Base-by-base conservation (phyloP, 1,140 invertebrate genomes). In the Periplaneta americana region DNA sequence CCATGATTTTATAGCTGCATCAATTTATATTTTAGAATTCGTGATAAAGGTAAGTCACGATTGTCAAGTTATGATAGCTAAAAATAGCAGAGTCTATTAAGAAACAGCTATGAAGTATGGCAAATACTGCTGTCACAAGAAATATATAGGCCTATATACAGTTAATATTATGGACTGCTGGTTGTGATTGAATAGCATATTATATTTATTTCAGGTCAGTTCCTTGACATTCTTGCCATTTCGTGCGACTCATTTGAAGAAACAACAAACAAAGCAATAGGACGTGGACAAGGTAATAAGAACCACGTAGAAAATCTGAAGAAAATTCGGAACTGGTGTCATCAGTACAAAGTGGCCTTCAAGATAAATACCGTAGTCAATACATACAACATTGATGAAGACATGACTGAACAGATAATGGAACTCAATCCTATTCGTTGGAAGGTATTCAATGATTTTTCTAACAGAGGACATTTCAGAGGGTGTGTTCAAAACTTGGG, bases 321-420 rank as follows among this genome's bases (percentile, higher is more conserved):
- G 22, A 82, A 85, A 82, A 87, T 90, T 13, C 79, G 86, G 17
- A 83, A 87, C 31, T 90, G 88, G 87, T 90, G 90, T 82, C 35
- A 48, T 1, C 80, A 87, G 74, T 89, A 89, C 83, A 83, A 88
- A 76, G 87, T 91, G 15, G 85, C 87, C 4, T 90, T 91, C 82
- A 91, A 91, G 84, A 85, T 91, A 6, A 91, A 91, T 81, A 89
- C 89, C 6, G 90, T 91, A 28, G 87, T 91, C 3, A 90, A 91
- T 81, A 87, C 86, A 9, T 88, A 88, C 83, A 91, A 91, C 83
- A 84, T 87, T 81, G 81, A 88, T 57, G 90, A 91, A 84, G 84
- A 90, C 82, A 90, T 91, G 88, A 81, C 76, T 15, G 85, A 87
- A 17, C 80, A 87, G 36, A 89, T 91, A 34, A 32, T 80, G 18